Percentiles rank a stretch among this genome's conserved stretches.
phyloP scores from a whole-genome alignment of 2,113 vertebrate genomes.

The Spheniscus mendiculus region DNA sequence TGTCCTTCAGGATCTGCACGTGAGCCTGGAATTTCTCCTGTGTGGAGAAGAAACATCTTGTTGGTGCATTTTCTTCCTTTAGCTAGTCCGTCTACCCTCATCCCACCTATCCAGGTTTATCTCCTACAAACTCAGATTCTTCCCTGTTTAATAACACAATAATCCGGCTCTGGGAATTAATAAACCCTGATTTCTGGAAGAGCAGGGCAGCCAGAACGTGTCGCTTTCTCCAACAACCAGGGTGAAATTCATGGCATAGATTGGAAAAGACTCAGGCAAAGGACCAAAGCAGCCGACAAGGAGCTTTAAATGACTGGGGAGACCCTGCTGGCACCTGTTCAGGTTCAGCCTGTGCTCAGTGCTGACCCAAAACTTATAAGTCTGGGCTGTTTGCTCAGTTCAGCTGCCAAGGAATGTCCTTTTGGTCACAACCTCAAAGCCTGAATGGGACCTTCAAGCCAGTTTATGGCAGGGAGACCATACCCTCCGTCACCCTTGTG shows the following conservation, averaged over 20 bases:
- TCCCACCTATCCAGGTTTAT: background rate
- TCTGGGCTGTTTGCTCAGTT: background rate
- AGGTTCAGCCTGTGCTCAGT: background rate
- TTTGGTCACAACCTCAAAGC: background rate
- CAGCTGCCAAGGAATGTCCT: background rate
- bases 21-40: slow-evolving; percentile 72
- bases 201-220: background rate
- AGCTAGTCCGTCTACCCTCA: background rate
- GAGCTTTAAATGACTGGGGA: background rate
- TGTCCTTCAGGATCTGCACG: slow-evolving; percentile 33
- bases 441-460: background rate
- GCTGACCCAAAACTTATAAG: background rate
- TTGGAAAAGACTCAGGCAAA: background rate
- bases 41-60: accelerated
- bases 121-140: background rate
- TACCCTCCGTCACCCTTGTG: background rate
- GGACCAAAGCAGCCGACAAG: background rate
- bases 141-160: background rate
- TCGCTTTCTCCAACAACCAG: background rate
- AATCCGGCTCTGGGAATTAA: background rate
- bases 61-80: background rate
- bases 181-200: background rate
- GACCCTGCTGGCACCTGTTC: background rate
- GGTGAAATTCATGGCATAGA: background rate
- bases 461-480: background rate